These are phyloP conservation scores for Lates calcarifer DNA, from an alignment of 2,113 vertebrate species.

Conservation along the genomic window DNA sequence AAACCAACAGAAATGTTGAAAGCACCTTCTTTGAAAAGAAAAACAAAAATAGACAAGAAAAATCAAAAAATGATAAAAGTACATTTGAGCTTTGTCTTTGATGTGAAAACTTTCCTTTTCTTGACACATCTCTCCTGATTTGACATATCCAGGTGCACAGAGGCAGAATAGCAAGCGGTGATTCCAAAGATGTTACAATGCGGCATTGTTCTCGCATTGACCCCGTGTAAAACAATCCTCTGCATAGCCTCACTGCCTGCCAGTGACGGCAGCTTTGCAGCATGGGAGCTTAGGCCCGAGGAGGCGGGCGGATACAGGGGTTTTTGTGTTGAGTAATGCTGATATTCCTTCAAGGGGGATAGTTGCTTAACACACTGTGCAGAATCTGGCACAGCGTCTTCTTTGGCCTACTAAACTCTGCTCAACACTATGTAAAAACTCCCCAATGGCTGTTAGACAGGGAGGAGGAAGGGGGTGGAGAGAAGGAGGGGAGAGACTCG, in stretches of 20 bases:
- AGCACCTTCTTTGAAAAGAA: conserved; percentile 22
- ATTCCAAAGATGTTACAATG: conserved; percentile 63
- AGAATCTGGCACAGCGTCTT: conserved; percentile 67
- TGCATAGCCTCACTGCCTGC: conserved; percentile 46
- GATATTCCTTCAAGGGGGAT: conserved; percentile 69
- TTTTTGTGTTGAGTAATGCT: conserved; percentile 78
- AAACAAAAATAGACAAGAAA: conserved; percentile 6
- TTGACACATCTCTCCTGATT: conserved; percentile 14
- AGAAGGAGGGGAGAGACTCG: conserved; percentile 29
- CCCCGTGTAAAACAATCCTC: conserved; percentile 64
- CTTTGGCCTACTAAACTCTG: conserved; percentile 82
- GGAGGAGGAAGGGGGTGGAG: conserved; percentile 48
- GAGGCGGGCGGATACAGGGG: conserved; percentile 55
- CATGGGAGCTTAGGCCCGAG: conserved; percentile 42
- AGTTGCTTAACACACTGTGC: conserved; percentile 71
- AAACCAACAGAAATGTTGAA: conserved; percentile 43
- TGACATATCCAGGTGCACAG: conserved; percentile 42
- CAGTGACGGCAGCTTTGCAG: conserved; percentile 64
- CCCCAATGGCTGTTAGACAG: conserved; percentile 64
- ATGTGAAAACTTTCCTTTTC: conserved; percentile 31
- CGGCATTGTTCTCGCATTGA: conserved; percentile 68
- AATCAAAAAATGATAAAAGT: not conserved
- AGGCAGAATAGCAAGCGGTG: conserved; percentile 16
- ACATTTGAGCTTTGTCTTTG: conserved; percentile 13
- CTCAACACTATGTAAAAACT: conserved; percentile 75